Evolutionary conservation across 2,797 vertebrate genomes (phyloP).

Genomic region (Sus cebifrons): DNA sequence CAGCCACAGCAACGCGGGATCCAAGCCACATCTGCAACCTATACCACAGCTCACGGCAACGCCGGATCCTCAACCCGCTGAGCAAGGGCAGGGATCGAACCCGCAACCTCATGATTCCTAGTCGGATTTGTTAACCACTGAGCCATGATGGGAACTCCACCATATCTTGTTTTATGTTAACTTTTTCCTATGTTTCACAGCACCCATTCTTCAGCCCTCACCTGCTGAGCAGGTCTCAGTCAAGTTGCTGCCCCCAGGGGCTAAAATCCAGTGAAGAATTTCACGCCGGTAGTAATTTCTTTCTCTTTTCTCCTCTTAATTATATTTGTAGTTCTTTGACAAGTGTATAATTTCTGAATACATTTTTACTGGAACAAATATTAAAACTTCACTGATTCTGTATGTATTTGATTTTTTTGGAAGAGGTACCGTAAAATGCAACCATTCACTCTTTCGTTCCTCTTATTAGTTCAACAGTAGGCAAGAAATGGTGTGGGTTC

Average conservation of each 20-base stretch:
- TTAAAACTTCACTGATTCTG: slow-evolving; percentile 13
- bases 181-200: no score
- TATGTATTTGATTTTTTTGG: background rate
- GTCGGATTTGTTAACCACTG: no score
- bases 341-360: slow-evolving; percentile 2
- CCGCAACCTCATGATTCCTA: no score
- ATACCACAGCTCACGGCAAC: no score
- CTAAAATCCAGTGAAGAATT: background rate
- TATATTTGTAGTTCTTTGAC: background rate
- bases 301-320: background rate
- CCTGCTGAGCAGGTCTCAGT: no score
- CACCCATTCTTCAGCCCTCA: no score
- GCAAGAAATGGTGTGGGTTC: background rate
- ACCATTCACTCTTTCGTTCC: background rate
- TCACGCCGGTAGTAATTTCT: background rate
- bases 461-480: background rate
- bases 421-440: background rate
- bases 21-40: no score
- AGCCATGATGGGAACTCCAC: no score
- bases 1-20: no score
- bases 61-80: no score
- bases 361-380: background rate
- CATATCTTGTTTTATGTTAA: no score
- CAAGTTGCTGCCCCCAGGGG: background rate
- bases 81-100: no score